A percentile compares a stretch with the other conserved stretches of the same genome.
Evolutionary conservation across 2,888 invertebrate species (phyloP).

Genomic region (Noctua janthina): DNA sequence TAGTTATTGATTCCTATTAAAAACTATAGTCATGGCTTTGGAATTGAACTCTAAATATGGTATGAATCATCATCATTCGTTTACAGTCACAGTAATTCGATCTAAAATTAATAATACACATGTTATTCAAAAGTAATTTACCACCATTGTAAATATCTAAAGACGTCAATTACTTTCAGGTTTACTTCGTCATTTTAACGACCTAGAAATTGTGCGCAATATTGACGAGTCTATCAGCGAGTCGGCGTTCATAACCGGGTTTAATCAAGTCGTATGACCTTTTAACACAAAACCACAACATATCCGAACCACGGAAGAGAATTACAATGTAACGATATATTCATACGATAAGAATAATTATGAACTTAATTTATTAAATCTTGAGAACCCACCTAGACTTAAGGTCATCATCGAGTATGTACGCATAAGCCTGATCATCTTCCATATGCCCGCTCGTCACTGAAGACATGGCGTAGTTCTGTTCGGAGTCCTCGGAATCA

Average conservation of each 20-base stretch:
- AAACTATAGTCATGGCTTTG: background rate
- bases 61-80: slow-evolving; percentile 16
- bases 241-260: slow-evolving; percentile 58
- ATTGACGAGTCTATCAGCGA: slow-evolving; percentile 45
- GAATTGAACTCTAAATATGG: slow-evolving; percentile 9
- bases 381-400: slow-evolving; percentile 84
- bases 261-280: slow-evolving; percentile 65
- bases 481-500: slow-evolving; percentile 86
- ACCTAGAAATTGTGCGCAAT: slow-evolving; percentile 58
- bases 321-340: slow-evolving; percentile 42
- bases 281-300: slow-evolving; percentile 63
- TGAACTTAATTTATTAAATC: slow-evolving; percentile 27
- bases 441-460: slow-evolving; percentile 83
- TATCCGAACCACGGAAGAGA: slow-evolving; percentile 63
- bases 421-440: slow-evolving; percentile 87
- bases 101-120: slow-evolving; percentile 21
- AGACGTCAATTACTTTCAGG: slow-evolving; percentile 38
- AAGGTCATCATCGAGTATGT: slow-evolving; percentile 87
- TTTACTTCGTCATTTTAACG: slow-evolving; percentile 48
- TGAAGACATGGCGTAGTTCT: slow-evolving; percentile 84
- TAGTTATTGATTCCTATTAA: background rate
- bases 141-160: slow-evolving; percentile 36
- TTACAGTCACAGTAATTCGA: background rate
- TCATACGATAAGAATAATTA: slow-evolving; percentile 47
- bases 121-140: slow-evolving; percentile 39